These are phyloP conservation scores for Himalopsyche japonica DNA, from an alignment of 2,888 invertebrate species.

Conservation along the genomic window DNA sequence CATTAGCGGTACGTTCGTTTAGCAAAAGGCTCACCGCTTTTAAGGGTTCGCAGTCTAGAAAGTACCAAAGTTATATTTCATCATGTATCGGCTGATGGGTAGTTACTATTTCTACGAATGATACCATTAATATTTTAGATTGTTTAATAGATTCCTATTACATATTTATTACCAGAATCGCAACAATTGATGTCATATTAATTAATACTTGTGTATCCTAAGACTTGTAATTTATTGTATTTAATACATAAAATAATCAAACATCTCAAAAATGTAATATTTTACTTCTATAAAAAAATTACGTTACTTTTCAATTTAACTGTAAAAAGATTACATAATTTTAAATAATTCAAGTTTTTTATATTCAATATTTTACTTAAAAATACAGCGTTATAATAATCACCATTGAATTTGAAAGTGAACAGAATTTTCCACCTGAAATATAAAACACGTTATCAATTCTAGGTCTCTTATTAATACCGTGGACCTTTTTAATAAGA, in stretches of 20 bases:
- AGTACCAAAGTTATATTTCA: not conserved
- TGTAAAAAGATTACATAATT: not conserved
- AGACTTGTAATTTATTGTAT: too few species aligned
- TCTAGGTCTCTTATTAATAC: not conserved
- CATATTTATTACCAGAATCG: not conserved
- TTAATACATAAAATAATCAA: too few species aligned
- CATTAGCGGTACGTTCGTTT: slow-evolving; percentile 5
- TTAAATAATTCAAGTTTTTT: too few species aligned
- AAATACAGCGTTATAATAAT: not conserved
- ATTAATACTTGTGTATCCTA: too few species aligned
- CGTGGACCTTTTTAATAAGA: not conserved
- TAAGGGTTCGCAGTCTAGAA: slow-evolving; percentile 1
- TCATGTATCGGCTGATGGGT: not conserved
- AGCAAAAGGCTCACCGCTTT: not conserved
- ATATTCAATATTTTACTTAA: not conserved
- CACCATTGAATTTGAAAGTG: not conserved
- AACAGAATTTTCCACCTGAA: not conserved
- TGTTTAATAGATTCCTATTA: too few species aligned
- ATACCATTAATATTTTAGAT: too few species aligned
- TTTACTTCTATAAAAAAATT: too few species aligned
- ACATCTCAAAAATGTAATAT: too few species aligned
- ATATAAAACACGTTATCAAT: not conserved
- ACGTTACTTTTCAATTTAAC: too few species aligned
- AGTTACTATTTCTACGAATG: too few species aligned
- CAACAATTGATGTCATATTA: too few species aligned